phyloP scores from a whole-genome alignment of 2,888 invertebrate genomes.

The Panorpa germanica region DNA sequence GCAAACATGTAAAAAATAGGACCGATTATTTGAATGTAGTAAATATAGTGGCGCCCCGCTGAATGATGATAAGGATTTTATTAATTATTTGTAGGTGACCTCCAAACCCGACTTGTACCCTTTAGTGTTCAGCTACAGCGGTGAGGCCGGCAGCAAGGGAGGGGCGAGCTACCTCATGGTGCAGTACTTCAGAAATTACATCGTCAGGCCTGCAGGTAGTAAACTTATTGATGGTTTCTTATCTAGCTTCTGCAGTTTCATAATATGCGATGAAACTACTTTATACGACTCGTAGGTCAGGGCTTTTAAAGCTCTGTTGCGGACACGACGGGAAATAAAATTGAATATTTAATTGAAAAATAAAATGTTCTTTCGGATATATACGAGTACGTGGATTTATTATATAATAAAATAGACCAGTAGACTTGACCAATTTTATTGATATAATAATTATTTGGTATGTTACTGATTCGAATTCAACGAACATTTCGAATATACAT shows the following conservation, averaged over 20 bases:
- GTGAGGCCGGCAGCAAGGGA: slow-evolving; percentile 45
- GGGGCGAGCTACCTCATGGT: slow-evolving; percentile 68
- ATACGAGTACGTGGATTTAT: too few species aligned
- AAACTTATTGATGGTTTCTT: slow-evolving; percentile 15
- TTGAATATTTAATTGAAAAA: too few species aligned
- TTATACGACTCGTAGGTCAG: too few species aligned
- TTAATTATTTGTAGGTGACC: slow-evolving; percentile 46
- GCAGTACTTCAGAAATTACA: slow-evolving; percentile 65
- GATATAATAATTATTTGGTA: slow-evolving; percentile 7
- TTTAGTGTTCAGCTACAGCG: slow-evolving; percentile 61
- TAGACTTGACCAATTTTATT: too few species aligned
- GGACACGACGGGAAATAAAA: too few species aligned
- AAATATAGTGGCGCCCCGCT: neutral
- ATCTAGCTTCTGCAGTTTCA: neutral
- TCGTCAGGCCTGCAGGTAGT: slow-evolving; percentile 53
- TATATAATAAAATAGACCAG: too few species aligned
- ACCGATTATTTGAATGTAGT: too few species aligned
- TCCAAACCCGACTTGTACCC: slow-evolving; percentile 76
- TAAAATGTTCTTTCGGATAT: too few species aligned
- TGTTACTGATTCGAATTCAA: slow-evolving; percentile 11
- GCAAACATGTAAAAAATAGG: too few species aligned
- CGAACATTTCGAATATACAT: slow-evolving; percentile 3
- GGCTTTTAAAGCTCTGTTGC: too few species aligned
- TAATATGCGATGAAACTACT: too few species aligned
- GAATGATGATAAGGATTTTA: too few species aligned